These are phyloP conservation scores for Drosophila obscura DNA, from an alignment of 1,140 invertebrate genomes.

Conservation along the genomic window DNA sequence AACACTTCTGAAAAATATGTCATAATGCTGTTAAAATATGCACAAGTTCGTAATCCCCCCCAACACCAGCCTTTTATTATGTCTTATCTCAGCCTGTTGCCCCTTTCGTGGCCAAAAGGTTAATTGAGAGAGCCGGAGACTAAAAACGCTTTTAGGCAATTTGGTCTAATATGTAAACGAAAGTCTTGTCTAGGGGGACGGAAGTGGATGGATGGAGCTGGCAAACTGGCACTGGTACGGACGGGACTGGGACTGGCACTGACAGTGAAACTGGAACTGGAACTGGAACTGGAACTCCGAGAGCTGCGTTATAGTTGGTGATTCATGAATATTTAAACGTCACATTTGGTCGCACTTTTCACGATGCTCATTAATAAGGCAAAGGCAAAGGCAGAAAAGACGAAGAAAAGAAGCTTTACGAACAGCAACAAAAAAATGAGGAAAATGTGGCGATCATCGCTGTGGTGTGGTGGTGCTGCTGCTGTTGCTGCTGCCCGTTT, in stretches of 20 bases:
- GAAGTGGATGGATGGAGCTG: slow-evolving; percentile 15
- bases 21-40: too few relatives aligned
- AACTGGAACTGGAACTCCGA: slow-evolving; percentile 4
- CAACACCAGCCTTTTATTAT: background rate
- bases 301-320: slow-evolving; percentile 70
- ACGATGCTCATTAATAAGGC: slow-evolving; percentile 83
- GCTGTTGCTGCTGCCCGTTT: slow-evolving; percentile 34
- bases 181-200: slow-evolving; percentile 8
- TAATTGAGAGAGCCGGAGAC: slow-evolving; percentile 16
- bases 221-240: background rate
- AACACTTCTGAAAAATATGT: too few relatives aligned
- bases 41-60: background rate
- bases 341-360: slow-evolving; percentile 84
- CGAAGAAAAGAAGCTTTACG: slow-evolving; percentile 6
- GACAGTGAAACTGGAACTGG: background rate
- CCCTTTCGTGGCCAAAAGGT: background rate
- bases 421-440: slow-evolving; percentile 66
- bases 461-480: background rate
- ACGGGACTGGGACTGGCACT: too few relatives aligned
- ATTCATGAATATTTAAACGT: slow-evolving; percentile 84
- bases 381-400: background rate
- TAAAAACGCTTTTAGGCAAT: slow-evolving; percentile 29
- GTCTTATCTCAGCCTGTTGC: slow-evolving; percentile 6
- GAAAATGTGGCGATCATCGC: slow-evolving; percentile 78
- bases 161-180: slow-evolving; percentile 54